phyloP scores from a whole-genome alignment of 2,888 invertebrate species.

The Hedya salicella region DNA sequence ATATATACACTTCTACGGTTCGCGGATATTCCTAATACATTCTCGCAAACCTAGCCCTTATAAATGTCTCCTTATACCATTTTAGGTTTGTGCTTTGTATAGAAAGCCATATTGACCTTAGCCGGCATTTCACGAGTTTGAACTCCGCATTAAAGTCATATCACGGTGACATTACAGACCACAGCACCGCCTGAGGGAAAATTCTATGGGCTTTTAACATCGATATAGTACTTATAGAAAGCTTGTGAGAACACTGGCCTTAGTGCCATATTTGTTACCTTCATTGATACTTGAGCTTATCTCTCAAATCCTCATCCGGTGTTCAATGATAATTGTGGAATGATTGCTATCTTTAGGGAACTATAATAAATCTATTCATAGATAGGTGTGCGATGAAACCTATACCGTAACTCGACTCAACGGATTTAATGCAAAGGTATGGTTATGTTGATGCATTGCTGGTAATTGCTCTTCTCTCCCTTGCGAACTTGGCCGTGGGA shows the following conservation, averaged over 20 bases:
- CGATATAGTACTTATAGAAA: slow-evolving; percentile 3
- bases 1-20: too few species aligned
- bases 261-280: slow-evolving; percentile 1
- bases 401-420: slow-evolving; percentile 23
- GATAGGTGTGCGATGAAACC: slow-evolving; percentile 25
- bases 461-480: slow-evolving; percentile 54
- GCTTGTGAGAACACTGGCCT: not conserved
- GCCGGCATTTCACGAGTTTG: slow-evolving; percentile 60
- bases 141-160: slow-evolving; percentile 52
- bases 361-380: not conserved
- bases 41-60: slow-evolving; percentile 28
- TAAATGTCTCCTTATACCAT: slow-evolving; percentile 49
- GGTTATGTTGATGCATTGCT: slow-evolving; percentile 41
- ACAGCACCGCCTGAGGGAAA: not conserved
- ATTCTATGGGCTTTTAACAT: slow-evolving; percentile 10
- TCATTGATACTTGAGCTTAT: not conserved
- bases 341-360: slow-evolving; percentile 16
- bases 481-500: slow-evolving; percentile 72
- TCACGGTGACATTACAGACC: slow-evolving; percentile 30
- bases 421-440: slow-evolving; percentile 31
- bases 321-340: slow-evolving; percentile 24
- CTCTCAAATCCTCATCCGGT: slow-evolving; percentile 5
- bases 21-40: not conserved
- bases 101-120: slow-evolving; percentile 56
- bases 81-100: slow-evolving; percentile 48